phyloP scores from a whole-genome alignment of 2,888 invertebrate species.

The Opisthograptis luteolata region DNA sequence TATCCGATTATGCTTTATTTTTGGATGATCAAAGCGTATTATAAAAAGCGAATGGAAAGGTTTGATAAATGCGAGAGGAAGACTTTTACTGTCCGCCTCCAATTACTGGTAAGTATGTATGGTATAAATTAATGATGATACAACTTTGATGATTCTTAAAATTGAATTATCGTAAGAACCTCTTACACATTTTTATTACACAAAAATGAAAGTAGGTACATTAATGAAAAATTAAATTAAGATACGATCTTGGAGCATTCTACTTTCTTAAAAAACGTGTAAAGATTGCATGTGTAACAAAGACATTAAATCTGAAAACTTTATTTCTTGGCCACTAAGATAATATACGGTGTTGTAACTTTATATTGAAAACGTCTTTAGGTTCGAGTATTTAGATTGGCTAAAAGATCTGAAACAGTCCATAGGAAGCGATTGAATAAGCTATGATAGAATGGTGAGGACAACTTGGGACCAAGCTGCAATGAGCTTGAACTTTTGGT shows the following conservation, averaged over 20 bases:
- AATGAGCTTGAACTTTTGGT: too few species aligned
- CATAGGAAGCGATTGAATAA: too few species aligned
- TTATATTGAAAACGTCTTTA: too few species aligned
- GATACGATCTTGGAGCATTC: not conserved
- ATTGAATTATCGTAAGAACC: conserved; percentile 1
- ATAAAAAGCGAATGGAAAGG: not conserved
- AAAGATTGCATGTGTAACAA: not conserved
- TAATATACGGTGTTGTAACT: too few species aligned
- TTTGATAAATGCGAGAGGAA: not conserved
- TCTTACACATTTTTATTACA: not conserved
- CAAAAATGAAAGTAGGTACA: conserved; percentile 15
- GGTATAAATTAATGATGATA: not conserved
- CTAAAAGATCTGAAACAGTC: too few species aligned
- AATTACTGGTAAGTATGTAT: too few species aligned
- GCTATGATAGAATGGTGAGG: too few species aligned
- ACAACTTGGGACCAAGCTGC: too few species aligned
- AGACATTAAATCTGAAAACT: too few species aligned
- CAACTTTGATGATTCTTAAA: not conserved
- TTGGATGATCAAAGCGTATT: conserved; percentile 7
- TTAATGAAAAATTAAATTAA: conserved; percentile 9
- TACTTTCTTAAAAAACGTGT: conserved; percentile 4
- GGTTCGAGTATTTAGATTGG: too few species aligned
- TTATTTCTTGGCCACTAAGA: too few species aligned
- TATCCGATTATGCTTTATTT: not conserved
- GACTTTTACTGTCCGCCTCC: not conserved